phyloP scores from a whole-genome alignment of 1,140 invertebrate genomes.

The Microplitis demolitor region DNA sequence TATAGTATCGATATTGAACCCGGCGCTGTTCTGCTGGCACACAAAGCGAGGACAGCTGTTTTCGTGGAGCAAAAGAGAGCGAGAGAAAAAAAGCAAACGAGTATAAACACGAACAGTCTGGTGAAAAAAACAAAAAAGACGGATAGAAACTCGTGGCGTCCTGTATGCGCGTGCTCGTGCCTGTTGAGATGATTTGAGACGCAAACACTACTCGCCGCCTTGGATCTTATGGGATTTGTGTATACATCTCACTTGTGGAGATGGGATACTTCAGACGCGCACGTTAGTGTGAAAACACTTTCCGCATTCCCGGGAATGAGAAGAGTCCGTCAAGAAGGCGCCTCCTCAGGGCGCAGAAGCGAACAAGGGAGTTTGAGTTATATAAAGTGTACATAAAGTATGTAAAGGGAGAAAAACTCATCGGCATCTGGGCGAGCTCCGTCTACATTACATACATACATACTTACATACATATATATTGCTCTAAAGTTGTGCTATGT shows the following conservation, averaged over 20 bases:
- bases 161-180: constrained; percentile 26
- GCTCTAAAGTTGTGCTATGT: background rate
- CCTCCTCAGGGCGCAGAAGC: background rate
- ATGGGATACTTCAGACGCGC: too few relatives aligned
- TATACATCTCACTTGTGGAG: too few relatives aligned
- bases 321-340: background rate
- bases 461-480: background rate
- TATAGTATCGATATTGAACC: constrained; percentile 9
- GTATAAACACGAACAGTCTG: too few relatives aligned
- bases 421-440: constrained; percentile 13
- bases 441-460: background rate
- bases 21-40: background rate
- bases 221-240: too few relatives aligned
- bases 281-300: constrained; percentile 22
- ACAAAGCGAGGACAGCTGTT: constrained; percentile 30
- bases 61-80: background rate
- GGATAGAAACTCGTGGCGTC: constrained; percentile 6
- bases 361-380: background rate
- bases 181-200: constrained; percentile 30
- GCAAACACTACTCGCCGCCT: constrained; percentile 21
- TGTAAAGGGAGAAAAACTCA: constrained; percentile 1
- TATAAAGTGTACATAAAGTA: background rate
- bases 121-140: background rate
- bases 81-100: background rate
- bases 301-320: constrained; percentile 15